Percentiles rank a stretch among this genome's conserved stretches.
phyloP scores from a whole-genome alignment of 2,113 vertebrate genomes.

The Gorsachius goisagi region DNA sequence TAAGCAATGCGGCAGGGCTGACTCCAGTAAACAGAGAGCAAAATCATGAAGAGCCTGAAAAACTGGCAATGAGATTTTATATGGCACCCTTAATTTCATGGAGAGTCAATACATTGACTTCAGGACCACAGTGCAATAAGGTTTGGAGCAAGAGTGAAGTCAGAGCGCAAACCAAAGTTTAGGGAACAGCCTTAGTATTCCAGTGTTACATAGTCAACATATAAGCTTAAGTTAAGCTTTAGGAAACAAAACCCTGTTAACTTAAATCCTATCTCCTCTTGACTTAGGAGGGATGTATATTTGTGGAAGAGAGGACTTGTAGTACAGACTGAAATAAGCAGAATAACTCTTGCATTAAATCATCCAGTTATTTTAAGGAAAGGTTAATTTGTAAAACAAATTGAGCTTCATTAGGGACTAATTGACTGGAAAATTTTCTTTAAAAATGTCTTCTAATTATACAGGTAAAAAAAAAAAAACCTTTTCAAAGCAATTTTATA shows the following conservation, averaged over 20 bases:
- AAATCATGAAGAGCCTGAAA: background rate
- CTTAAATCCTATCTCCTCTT: background rate
- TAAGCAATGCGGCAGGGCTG: too few species aligned
- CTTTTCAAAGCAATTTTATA: constrained; percentile 41
- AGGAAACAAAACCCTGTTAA: background rate
- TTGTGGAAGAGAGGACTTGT: background rate
- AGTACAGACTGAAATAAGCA: constrained; percentile 1
- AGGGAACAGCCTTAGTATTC: background rate
- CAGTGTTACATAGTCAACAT: background rate
- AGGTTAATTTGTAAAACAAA: constrained; percentile 67
- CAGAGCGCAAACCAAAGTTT: background rate
- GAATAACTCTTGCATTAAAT: constrained; percentile 56
- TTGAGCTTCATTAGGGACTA: constrained; percentile 59
- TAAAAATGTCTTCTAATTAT: constrained; percentile 57
- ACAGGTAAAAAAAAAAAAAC: constrained; percentile 57
- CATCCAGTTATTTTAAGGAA: constrained; percentile 61
- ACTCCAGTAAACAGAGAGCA: background rate
- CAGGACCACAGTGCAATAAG: background rate
- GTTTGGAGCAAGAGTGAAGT: background rate
- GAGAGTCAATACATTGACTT: background rate
- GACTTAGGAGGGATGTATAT: background rate
- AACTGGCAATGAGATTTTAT: background rate
- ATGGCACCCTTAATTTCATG: background rate
- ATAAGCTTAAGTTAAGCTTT: background rate
- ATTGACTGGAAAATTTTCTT: constrained; percentile 61